Evolutionary conservation across 2,888 invertebrate genomes (phyloP), one percentile per base, ranked within the genome.

Genomic region (Anagyrus pseudococci): DNA sequence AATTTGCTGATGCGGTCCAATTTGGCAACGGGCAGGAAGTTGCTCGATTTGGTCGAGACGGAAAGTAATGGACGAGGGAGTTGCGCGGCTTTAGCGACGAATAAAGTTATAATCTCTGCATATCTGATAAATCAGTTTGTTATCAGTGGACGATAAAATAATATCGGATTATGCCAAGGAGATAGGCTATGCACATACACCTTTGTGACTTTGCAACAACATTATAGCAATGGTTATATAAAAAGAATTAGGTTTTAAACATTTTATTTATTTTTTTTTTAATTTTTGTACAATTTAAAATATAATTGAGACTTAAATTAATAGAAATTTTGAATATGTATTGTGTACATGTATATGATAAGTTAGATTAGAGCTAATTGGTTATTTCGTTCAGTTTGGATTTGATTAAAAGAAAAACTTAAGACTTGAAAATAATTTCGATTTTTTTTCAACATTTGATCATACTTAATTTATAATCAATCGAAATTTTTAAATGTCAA

Each of bases 91-190:
- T n/a, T 4, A 58, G 26, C 20, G 43, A 49, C 29, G 54, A 55
- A 55, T 54, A 48, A 43, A 25, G n/a, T n/a, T n/a, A 43, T 25
- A 26, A 37, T 50, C 44, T 61, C 44, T 44, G 20, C 44, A 50
- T 55, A 49, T 61, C 55, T 48, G 61, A 56, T 56, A 56, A 56
- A 61, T 61, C 55, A 61, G n/a, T n/a, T 41, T 55, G 55, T 61
- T 61, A 55, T 61, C 61, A 22, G 8, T 19, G 1, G 10, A 44
- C 40, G 55, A 50, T 56, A 55, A 61, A 56, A 49, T 56, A 25
- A 53, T 55, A 55, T 54, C 48, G 41, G 53, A 40, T 53, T 59
- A n/a, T 19, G 2, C 13, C 26, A 26, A 25, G 53, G 19, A 48
- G 33, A 40, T 53, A 57, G 41, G 13, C 33, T 33, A 33, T 8